Percentiles rank a stretch among this genome's conserved stretches.
Conservation (phyloP, 2,888 invertebrate species). For the Entomobrya proxima region DNA sequence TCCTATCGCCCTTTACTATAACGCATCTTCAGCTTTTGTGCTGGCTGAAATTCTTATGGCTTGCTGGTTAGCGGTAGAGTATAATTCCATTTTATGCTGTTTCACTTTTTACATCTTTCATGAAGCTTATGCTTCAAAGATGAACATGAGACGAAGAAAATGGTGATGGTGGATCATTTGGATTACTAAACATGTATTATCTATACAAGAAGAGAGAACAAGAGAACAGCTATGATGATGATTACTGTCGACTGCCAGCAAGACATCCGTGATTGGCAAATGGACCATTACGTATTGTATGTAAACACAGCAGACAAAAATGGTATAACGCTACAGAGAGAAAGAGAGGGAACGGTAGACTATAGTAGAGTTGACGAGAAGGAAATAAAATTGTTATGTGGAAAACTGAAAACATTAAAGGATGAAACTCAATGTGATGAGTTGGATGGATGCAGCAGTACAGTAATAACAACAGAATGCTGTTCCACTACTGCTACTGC, state of each 20-base stretch:
- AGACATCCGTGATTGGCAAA: conserved; percentile 50
- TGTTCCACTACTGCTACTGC: background rate
- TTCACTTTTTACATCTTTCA: conserved; percentile 19
- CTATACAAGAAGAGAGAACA: background rate
- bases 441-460: conserved; percentile 14
- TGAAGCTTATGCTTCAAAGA: background rate
- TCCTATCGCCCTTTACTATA: background rate
- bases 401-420: conserved; percentile 16
- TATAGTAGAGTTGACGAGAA: background rate
- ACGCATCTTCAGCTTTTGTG: background rate
- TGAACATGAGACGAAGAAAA: background rate
- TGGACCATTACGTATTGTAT: conserved; percentile 46
- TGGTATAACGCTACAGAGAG: background rate
- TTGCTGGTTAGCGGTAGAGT: background rate
- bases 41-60: background rate
- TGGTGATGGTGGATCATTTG: conserved; percentile 16
- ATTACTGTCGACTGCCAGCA: conserved; percentile 15
- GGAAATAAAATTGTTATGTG: conserved; percentile 33
- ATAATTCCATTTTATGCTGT: conserved; percentile 42
- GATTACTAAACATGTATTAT: conserved; percentile 25
- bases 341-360: background rate
- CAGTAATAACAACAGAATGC: background rate
- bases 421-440: conserved; percentile 27
- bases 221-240: conserved; percentile 11
- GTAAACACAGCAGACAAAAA: conserved; percentile 47